Percentiles rank a stretch among this genome's conserved stretches.
These are phyloP conservation scores for Blastobasis adustella DNA, from an alignment of 2,888 invertebrate species.

Conservation along the genomic window DNA sequence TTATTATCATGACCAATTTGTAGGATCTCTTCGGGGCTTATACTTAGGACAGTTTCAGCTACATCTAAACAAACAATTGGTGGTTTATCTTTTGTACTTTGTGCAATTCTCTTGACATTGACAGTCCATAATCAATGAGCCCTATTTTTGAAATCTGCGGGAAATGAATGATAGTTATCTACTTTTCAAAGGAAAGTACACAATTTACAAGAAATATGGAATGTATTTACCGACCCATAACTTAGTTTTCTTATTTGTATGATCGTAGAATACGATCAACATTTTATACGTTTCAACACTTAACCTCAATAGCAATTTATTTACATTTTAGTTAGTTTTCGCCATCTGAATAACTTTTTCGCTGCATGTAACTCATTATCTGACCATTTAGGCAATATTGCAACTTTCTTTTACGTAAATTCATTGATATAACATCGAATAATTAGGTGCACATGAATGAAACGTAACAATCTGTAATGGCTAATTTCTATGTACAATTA, in stretches of 20 bases:
- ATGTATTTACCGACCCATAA: too few relatives aligned
- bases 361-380: slow-evolving; percentile 13
- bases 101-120: slow-evolving; percentile 37
- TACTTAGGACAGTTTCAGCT: not conserved
- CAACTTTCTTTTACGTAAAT: too few relatives aligned
- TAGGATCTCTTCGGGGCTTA: too few relatives aligned
- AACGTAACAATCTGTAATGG: slow-evolving; percentile 71
- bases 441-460: slow-evolving; percentile 60
- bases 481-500: slow-evolving; percentile 62
- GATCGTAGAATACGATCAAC: not conserved
- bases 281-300: slow-evolving; percentile 48
- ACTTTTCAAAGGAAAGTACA: not conserved
- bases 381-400: too few relatives aligned
- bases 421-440: slow-evolving; percentile 3
- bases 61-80: not conserved
- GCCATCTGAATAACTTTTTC: slow-evolving; percentile 19
- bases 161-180: slow-evolving; percentile 9
- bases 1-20: too few relatives aligned
- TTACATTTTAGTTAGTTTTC: slow-evolving; percentile 23
- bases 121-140: slow-evolving; percentile 48
- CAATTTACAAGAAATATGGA: not conserved
- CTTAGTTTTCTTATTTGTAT: too few relatives aligned
- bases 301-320: slow-evolving; percentile 63
- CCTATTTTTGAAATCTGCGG: slow-evolving; percentile 21
- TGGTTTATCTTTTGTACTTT: not conserved